Conservation (phyloP, 2,113 vertebrate genomes). For the Rhipidura dahli region DNA sequence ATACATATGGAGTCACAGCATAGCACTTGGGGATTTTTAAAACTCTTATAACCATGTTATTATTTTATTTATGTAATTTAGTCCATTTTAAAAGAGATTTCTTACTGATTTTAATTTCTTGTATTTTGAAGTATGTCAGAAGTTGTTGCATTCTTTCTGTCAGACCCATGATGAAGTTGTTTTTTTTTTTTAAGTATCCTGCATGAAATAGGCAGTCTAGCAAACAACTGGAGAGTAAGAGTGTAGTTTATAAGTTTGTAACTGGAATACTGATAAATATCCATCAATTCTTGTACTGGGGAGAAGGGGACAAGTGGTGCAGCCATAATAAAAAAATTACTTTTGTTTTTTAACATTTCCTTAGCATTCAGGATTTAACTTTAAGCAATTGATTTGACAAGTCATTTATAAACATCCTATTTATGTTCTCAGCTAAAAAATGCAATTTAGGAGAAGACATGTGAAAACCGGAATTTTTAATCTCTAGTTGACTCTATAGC, state of each 20-base stretch:
- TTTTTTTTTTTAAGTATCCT: neutral
- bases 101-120: neutral
- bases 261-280: neutral
- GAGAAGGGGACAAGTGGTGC: neutral
- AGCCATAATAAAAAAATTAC: neutral
- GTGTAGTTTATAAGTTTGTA: neutral
- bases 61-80: neutral
- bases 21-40: neutral
- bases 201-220: neutral
- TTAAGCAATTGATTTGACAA: neutral
- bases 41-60: neutral
- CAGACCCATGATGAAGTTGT: neutral
- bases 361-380: neutral
- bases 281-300: neutral
- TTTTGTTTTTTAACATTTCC: neutral
- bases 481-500: neutral
- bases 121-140: neutral
- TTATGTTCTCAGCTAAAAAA: conserved; percentile 10
- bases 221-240: neutral
- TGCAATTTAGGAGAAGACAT: neutral
- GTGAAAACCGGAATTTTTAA: neutral
- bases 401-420: neutral
- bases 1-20: neutral
- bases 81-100: neutral
- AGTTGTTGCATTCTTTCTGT: neutral